Percentiles rank a stretch among this genome's conserved stretches.
Evolutionary conservation across 1,140 invertebrate genomes (phyloP).

Genomic region (Aphelinus certus): DNA sequence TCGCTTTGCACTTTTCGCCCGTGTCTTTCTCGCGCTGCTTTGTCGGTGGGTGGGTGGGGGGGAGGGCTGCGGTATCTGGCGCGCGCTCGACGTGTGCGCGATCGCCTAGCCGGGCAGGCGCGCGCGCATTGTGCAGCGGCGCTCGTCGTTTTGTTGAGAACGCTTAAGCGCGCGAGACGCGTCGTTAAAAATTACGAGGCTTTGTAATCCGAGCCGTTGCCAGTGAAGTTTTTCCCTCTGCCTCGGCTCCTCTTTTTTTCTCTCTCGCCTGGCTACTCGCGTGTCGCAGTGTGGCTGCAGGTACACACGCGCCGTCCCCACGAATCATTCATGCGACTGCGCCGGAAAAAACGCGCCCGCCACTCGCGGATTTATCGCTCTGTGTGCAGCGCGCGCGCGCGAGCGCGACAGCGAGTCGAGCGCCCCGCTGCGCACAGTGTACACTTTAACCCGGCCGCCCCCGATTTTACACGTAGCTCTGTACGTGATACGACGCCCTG

Average conservation of each 20-base stretch:
- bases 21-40: too few species aligned
- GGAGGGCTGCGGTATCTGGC: too few species aligned
- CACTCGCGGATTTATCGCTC: not conserved
- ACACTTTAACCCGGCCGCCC: too few species aligned
- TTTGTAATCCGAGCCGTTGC: too few species aligned
- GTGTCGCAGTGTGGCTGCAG: not conserved
- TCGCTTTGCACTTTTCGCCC: not conserved
- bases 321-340: constrained; percentile 13
- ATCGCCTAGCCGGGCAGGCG: not conserved
- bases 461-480: too few species aligned
- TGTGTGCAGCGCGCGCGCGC: too few species aligned
- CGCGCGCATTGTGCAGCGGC: not conserved
- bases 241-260: not conserved
- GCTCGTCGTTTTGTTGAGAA: constrained; percentile 43
- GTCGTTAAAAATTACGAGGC: constrained; percentile 53
- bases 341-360: not conserved
- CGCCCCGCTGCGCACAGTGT: too few species aligned
- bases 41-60: too few species aligned
- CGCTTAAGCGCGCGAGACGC: constrained; percentile 43
- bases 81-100: too few species aligned
- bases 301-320: not conserved
- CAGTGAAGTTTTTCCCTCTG: too few species aligned
- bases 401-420: too few species aligned
- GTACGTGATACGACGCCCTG: too few species aligned
- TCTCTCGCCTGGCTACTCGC: not conserved